A percentile compares a stretch with the other conserved stretches of the same genome.
These are phyloP conservation scores for Saxidomus purpurata DNA, from an alignment of 1,140 invertebrate genomes.

Conservation along the genomic window DNA sequence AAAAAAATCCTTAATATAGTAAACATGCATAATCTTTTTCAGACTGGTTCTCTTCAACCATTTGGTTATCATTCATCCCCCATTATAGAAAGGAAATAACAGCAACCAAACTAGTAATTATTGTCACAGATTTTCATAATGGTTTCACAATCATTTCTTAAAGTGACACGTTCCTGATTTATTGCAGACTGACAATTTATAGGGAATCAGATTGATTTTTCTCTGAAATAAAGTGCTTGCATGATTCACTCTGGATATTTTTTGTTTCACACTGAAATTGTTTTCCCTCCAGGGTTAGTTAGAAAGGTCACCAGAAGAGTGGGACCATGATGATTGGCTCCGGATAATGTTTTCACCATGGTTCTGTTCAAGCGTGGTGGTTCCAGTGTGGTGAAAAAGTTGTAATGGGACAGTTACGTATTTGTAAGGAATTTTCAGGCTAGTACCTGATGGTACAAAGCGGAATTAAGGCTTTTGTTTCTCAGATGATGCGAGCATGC, in stretches of 20 bases:
- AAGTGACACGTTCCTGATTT: conserved; percentile 43
- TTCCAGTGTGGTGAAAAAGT: too few species aligned
- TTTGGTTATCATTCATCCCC: neutral
- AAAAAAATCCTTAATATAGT: too few species aligned
- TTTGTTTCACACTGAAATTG: neutral
- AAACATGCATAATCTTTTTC: too few species aligned
- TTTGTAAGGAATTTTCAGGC: too few species aligned
- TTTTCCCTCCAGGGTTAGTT: neutral
- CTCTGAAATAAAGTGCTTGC: neutral
- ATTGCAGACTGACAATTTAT: conserved; percentile 35
- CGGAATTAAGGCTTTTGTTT: too few species aligned
- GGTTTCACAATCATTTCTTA: conserved; percentile 50
- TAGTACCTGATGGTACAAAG: too few species aligned
- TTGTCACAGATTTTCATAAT: conserved; percentile 32
- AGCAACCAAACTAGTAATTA: conserved; percentile 25
- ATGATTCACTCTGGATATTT: conserved; percentile 12
- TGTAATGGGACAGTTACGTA: too few species aligned
- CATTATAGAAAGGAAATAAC: neutral
- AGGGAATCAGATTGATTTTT: conserved; percentile 31
- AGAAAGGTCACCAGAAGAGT: neutral
- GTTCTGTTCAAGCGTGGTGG: too few species aligned
- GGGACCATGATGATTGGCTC: neutral
- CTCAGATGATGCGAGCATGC: too few species aligned
- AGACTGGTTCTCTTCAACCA: too few species aligned
- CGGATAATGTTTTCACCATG: too few species aligned